phyloP scores from a whole-genome alignment of 2,113 vertebrate species.

The Planiliza haematocheilus region DNA sequence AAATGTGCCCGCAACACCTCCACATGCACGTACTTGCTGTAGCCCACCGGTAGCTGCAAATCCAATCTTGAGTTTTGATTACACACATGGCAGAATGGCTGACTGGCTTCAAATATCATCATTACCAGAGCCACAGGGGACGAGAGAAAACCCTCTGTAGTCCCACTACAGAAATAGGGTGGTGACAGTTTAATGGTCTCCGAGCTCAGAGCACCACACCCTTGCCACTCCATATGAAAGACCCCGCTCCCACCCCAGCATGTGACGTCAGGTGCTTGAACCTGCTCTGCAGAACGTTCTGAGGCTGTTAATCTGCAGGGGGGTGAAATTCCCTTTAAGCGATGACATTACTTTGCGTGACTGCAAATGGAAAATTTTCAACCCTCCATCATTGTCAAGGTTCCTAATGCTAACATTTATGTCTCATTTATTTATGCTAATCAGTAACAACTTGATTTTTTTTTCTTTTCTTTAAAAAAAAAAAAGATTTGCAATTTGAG shows the following conservation, averaged over 20 bases:
- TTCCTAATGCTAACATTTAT: slow-evolving; percentile 67
- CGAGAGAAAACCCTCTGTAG: slow-evolving; percentile 49
- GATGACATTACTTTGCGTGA: slow-evolving; percentile 71
- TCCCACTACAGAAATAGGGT: slow-evolving; percentile 71
- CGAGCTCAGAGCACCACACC: slow-evolving; percentile 72
- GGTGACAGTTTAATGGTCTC: slow-evolving; percentile 81
- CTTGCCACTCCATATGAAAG: slow-evolving; percentile 72
- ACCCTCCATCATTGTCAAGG: slow-evolving; percentile 53
- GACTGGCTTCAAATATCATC: slow-evolving; percentile 65
- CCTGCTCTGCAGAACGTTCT: slow-evolving; percentile 56
- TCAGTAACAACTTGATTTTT: slow-evolving; percentile 67
- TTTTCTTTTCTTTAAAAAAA: neutral
- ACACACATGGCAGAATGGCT: slow-evolving; percentile 47
- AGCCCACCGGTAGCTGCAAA: slow-evolving; percentile 65
- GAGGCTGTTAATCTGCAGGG: slow-evolving; percentile 56
- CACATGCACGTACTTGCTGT: slow-evolving; percentile 15
- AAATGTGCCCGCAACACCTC: slow-evolving; percentile 26
- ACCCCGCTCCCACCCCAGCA: slow-evolving; percentile 52
- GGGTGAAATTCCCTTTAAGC: slow-evolving; percentile 52
- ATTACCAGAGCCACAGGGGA: slow-evolving; percentile 56
- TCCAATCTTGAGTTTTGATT: slow-evolving; percentile 53
- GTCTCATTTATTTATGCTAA: slow-evolving; percentile 78
- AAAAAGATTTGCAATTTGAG: slow-evolving; percentile 50
- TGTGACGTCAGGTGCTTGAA: slow-evolving; percentile 74
- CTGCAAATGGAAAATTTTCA: slow-evolving; percentile 63